A percentile compares a stretch with the other conserved stretches of the same genome.
Conservation (phyloP, 1,140 invertebrate genomes). For the Hypsibius dujardini region DNA sequence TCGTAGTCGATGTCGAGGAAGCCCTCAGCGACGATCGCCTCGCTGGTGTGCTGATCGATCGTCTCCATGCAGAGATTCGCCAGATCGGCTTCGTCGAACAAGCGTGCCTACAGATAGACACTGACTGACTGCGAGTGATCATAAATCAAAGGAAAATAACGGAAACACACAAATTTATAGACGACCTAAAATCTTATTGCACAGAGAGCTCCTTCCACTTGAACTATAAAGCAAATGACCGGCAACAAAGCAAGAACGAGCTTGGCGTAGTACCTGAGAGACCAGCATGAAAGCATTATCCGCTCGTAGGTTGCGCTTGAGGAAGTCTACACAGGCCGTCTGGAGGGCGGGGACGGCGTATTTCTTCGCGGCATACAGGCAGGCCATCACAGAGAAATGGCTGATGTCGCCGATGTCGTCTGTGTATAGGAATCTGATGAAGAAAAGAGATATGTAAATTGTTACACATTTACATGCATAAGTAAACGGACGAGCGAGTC, state of each 20-base stretch:
- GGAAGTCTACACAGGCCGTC: slow-evolving; percentile 63
- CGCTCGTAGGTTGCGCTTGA: slow-evolving; percentile 55
- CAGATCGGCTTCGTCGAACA: slow-evolving; percentile 62
- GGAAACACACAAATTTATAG: too few species aligned
- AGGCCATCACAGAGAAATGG: slow-evolving; percentile 69
- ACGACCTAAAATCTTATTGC: too few species aligned
- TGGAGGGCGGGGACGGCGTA: slow-evolving; percentile 65
- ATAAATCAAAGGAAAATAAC: too few species aligned
- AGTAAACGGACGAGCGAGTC: neutral
- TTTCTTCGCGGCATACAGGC: slow-evolving; percentile 67
- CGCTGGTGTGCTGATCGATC: slow-evolving; percentile 65
- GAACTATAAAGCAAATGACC: too few species aligned
- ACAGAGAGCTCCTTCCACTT: too few species aligned
- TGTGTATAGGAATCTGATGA: slow-evolving; percentile 54
- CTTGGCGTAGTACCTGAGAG: slow-evolving; percentile 36
- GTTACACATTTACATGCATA: neutral
- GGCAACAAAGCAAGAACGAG: too few species aligned
- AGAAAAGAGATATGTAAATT: neutral
- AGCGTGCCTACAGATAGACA: slow-evolving; percentile 37
- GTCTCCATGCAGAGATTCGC: slow-evolving; percentile 60
- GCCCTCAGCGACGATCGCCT: slow-evolving; percentile 60
- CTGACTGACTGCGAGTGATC: too few species aligned
- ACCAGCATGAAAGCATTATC: slow-evolving; percentile 71
- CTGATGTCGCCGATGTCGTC: slow-evolving; percentile 62
- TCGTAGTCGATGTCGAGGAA: slow-evolving; percentile 71